A percentile compares a stretch with the other conserved stretches of the same genome.
These are phyloP conservation scores for Phlogophora meticulosa DNA, from an alignment of 2,888 invertebrate genomes.

Conservation along the genomic window DNA sequence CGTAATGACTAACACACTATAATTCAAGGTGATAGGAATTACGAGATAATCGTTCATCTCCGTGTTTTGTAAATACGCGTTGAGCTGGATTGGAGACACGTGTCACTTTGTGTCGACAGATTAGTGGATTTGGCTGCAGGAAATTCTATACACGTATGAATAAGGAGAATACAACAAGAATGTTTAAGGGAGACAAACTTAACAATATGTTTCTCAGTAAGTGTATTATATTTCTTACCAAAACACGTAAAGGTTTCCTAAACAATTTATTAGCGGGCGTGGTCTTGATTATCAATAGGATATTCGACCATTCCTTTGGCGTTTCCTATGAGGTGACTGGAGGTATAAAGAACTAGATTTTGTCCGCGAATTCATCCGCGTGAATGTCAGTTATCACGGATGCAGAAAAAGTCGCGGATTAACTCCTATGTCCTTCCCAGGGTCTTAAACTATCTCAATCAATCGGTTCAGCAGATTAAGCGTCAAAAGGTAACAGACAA, in stretches of 20 bases:
- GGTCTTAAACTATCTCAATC: too few relatives aligned
- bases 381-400: slow-evolving; percentile 27
- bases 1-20: slow-evolving; percentile 24
- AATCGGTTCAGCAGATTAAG: too few relatives aligned
- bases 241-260: slow-evolving; percentile 23
- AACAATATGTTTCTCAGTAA: slow-evolving; percentile 37
- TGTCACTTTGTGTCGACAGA: slow-evolving; percentile 10
- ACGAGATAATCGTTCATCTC: slow-evolving; percentile 34
- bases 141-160: slow-evolving; percentile 36
- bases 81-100: slow-evolving; percentile 15
- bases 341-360: not conserved
- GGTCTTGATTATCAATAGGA: slow-evolving; percentile 33
- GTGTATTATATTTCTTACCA: slow-evolving; percentile 31
- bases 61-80: slow-evolving; percentile 10
- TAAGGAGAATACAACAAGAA: slow-evolving; percentile 9
- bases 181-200: slow-evolving; percentile 11
- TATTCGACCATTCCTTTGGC: slow-evolving; percentile 9
- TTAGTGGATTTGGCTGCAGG: slow-evolving; percentile 26
- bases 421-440: too few relatives aligned
- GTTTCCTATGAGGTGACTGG: slow-evolving; percentile 10
- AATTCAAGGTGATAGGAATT: slow-evolving; percentile 38
- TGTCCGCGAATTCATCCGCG: too few relatives aligned
- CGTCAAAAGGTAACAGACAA: too few relatives aligned
- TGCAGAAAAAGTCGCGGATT: too few relatives aligned
- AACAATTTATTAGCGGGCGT: slow-evolving; percentile 39